Base-by-base conservation (phyloP, 2,797 vertebrate species). In the Sebastes diaconus region DNA sequence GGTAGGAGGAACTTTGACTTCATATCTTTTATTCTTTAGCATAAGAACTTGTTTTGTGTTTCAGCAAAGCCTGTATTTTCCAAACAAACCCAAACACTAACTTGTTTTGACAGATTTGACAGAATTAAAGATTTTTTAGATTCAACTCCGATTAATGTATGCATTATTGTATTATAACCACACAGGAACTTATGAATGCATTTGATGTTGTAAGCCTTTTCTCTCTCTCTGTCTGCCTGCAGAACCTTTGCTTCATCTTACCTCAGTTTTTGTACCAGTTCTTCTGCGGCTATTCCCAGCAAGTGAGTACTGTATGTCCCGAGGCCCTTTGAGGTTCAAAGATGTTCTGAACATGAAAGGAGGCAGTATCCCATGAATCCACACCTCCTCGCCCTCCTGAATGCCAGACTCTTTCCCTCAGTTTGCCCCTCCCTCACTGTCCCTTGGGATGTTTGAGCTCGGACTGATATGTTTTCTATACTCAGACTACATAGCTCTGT, bases 241-340 rank as follows among this genome's bases (percentile, higher is more conserved):
- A 99, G 98, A 99, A 99, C 91, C 97, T 99, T 89, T 99, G 98
- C 95, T 99, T 99, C 95, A 99, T 99, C 93, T 97, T 99, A 93
- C 98, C 98, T 54, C 98, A 99, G 84, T 99, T 99, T 97, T 97
- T 99, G 93, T 99, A 98, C 96, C 98, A 99, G 95, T 99, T 99
- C 94, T 99, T 98, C 96, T 99, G 98, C 83, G 98, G 98, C 88
- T 99, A 97, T 93, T 99, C 98, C 74, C 98, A 99, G 94, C 98
- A 99, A 96, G 98, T 99, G 95, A 93, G 95, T 96, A 50, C 46
- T 50, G 16, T 50, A 84, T 79, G 59, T 76, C 61, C 67, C 2
- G 46, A 60, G 25, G 75, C 50, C 65, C 61, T 42, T 64, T 73
- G 52, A 85, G 73, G 77, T 91, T 92, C 75, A 79, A 73, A 85